Evolutionary conservation across 2,888 invertebrate species (phyloP).

Genomic region (Leptopilina syphax): DNA sequence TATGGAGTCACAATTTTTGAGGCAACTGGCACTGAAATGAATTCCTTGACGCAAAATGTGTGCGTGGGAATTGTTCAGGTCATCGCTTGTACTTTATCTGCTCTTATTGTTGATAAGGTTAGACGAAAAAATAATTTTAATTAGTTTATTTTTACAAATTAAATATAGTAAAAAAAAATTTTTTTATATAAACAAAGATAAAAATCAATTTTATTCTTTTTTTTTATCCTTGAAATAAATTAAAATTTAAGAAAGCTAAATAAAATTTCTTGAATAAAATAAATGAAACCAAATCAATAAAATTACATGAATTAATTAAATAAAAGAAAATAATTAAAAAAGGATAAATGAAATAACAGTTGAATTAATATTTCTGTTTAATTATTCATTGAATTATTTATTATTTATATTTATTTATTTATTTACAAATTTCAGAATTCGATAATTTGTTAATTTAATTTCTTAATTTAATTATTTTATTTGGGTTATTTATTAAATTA

Average conservation of each 20-base stretch:
- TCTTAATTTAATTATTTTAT: background rate
- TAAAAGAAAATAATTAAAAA: too few relatives aligned
- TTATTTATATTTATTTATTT: too few relatives aligned
- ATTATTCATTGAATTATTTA: too few relatives aligned
- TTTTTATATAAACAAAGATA: too few relatives aligned
- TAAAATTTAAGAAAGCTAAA: too few relatives aligned
- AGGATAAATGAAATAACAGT: too few relatives aligned
- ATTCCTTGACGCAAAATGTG: constrained; percentile 78
- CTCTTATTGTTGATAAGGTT: constrained; percentile 85
- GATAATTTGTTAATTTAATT: background rate
- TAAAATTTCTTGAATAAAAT: too few relatives aligned
- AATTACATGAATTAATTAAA: too few relatives aligned
- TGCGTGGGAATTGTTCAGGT: constrained; percentile 89
- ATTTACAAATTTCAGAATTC: too few relatives aligned
- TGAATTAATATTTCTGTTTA: background rate
- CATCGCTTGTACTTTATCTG: constrained; percentile 84
- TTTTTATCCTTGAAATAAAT: too few relatives aligned
- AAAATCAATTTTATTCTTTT: too few relatives aligned
- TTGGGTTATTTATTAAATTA: background rate
- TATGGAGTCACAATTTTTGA: constrained; percentile 87
- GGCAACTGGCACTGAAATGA: constrained; percentile 79
- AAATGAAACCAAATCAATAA: too few relatives aligned
- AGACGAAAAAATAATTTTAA: constrained; percentile 12
- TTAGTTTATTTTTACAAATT: background rate
- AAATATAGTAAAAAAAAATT: background rate